Percentiles rank a stretch among this genome's conserved stretches.
These are phyloP conservation scores for Heliconius aoede DNA, from an alignment of 2,888 invertebrate species.

Conservation along the genomic window DNA sequence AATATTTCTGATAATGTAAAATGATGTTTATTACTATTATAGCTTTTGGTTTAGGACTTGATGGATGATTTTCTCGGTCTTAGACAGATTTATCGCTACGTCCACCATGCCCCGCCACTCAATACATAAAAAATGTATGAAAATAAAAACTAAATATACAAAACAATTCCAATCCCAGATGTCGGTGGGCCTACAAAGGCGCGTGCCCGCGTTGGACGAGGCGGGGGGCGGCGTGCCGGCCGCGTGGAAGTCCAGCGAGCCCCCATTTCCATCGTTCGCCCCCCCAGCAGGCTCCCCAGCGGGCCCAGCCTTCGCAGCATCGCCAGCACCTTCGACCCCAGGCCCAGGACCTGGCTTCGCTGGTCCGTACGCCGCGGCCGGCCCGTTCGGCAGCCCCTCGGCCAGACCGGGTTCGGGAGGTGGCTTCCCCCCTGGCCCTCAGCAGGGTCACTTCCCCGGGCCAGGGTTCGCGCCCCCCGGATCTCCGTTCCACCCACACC, in stretches of 20 bases:
- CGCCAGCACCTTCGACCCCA: constrained; percentile 88
- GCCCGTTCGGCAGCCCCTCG: constrained; percentile 86
- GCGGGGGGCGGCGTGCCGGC: constrained; percentile 76
- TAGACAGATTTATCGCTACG: too few relatives aligned
- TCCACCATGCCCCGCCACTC: too few relatives aligned
- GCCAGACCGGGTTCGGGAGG: constrained; percentile 91
- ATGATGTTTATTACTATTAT: not conserved
- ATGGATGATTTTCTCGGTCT: too few relatives aligned
- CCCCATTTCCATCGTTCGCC: constrained; percentile 90
- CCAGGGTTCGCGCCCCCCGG: constrained; percentile 90
- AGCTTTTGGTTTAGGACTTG: not conserved
- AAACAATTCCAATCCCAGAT: constrained; percentile 61
- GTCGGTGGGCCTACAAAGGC: constrained; percentile 93
- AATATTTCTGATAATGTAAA: not conserved
- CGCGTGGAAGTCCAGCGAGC: constrained; percentile 89
- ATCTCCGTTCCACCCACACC: constrained; percentile 91
- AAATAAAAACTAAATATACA: not conserved
- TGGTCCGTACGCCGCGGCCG: constrained; percentile 86
- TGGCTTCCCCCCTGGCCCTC: constrained; percentile 92
- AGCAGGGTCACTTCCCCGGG: constrained; percentile 87
- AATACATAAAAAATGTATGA: not conserved
- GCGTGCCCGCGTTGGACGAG: constrained; percentile 84
- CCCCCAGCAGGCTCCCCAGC: constrained; percentile 90
- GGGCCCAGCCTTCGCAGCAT: constrained; percentile 87
- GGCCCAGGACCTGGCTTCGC: constrained; percentile 90